Evolutionary conservation across 1,140 invertebrate genomes (phyloP), one percentile per base, ranked within the genome.

Genomic region (Drosophila sulfurigaster): DNA sequence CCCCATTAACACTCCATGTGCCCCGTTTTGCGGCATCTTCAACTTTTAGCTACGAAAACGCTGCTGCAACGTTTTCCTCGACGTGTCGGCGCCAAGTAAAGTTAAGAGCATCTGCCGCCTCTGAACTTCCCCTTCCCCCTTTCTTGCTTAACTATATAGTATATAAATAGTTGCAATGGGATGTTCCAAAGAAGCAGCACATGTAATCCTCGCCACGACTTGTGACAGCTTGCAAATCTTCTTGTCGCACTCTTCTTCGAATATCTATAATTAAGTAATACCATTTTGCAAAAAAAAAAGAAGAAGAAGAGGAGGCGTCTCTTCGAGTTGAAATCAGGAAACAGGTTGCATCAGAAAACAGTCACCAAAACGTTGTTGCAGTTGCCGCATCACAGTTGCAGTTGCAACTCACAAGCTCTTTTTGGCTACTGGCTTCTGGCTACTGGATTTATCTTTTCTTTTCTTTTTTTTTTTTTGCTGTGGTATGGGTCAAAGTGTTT

Each of bases 241-340:
- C 82, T 82, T 82, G 82, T 86, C 79, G 71, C 72, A 43, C n/a
- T 13, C 5, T 28, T 16, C 41, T 30, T 46, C 60, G 35, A 79
- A 82, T 74, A 79, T 88, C 77, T 82, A 88, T 82, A 87, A 82
- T 88, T 88, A 87, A 65, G 68, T 71, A 67, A 79, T 81, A 66
- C 69, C 60, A 73, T 69, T 68, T 81, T 57, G 28, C 8, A 7
- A 32, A 32, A 5, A 32, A 30, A 30, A 32, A 32, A 32, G 5
- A 32, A 32, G 1, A 32, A 32, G 28, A 45, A 41, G 28, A 56
- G 48, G 28, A 63, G 43, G 3, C 56, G 13, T 3, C 8, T 3
- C 8, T 13, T 43, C 2, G 54, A 15, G 54, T 30, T 58, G 46
- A 78, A 79, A 78, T 82, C 77, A 87, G 82, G 83, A 87, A 87